Evolutionary conservation across 2,888 invertebrate species (phyloP).

Genomic region (Metellina segmentata): DNA sequence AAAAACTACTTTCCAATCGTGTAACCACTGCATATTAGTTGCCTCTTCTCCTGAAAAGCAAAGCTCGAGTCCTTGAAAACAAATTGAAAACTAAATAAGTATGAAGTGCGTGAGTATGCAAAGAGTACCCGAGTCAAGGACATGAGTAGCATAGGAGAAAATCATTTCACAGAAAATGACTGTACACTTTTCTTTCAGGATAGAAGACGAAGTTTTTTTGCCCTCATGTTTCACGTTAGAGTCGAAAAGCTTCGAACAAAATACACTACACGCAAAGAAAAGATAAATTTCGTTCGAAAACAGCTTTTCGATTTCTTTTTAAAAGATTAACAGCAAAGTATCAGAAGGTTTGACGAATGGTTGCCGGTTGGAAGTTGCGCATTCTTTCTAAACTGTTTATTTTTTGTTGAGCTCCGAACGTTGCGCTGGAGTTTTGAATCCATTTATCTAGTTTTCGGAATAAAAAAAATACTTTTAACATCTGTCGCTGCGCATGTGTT

Average conservation of each 20-base stretch:
- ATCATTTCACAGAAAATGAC: conserved; percentile 39
- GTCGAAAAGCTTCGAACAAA: conserved; percentile 19
- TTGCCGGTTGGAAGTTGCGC: background rate
- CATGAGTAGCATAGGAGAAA: conserved; percentile 3
- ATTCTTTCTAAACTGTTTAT: conserved; percentile 3
- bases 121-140: background rate
- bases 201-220: no score
- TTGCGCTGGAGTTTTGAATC: background rate
- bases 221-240: background rate
- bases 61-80: conserved; percentile 3
- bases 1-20: background rate
- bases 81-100: conserved; percentile 58
- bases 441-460: background rate
- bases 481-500: background rate
- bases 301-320: conserved; percentile 55
- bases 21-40: background rate
- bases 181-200: conserved; percentile 20
- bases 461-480: background rate
- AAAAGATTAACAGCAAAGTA: conserved; percentile 51
- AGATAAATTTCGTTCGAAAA: conserved; percentile 50
- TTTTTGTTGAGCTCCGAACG: background rate
- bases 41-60: background rate
- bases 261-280: conserved; percentile 21
- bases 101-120: conserved; percentile 5
- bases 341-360: conserved; percentile 56